Base-by-base conservation (phyloP, 1,140 invertebrate genomes). In the Homarus americanus region DNA sequence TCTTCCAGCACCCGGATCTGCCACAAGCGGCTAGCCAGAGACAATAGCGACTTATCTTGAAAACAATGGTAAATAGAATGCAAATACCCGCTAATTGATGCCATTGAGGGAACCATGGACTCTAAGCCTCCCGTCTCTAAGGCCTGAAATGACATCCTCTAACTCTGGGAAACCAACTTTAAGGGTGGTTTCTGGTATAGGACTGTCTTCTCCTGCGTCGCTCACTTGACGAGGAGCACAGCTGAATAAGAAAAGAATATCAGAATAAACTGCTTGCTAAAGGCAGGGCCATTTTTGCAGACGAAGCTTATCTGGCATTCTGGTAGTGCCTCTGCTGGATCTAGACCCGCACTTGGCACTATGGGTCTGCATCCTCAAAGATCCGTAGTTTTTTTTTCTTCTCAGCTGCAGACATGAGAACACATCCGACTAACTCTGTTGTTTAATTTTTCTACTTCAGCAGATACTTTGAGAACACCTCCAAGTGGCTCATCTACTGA, bases 11-110 rank as follows among this genome's bases (percentile, higher is more conserved):
- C 38, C 76, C 75, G n/a, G 82, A 84, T 78, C 80, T 75, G 87
- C 80, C 80, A 90, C 87, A 83, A 78, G 80, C 41, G 87, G 80
- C 80, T 83, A 82, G 49, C 36, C 87, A 76, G 79, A 83, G 79
- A 90, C 87, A 90, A 90, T 76, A 41, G 80, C 82, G 87, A 90
- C 80, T 90, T 84, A 90, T 83, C 79, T 72, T 40, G 82, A 90
- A 84, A 90, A 90, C 87, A 90, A 90, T 90, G 87, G 87, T 83
- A 90, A 90, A 90, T 58, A 83, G 87, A 82, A 90, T 90, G 87
- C 87, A 90, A 90, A 90, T 90, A 83, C 87, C 80, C 87, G 69
- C 87, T 90, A 90, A 90, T 90, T 90, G 87, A 90, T 83, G 69
- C 78, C 80, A 10, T 63, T n/a, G 79, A 78, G 80, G 72, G 53